Conservation (phyloP, 1,140 invertebrate genomes). For the Papilio polyxenes region DNA sequence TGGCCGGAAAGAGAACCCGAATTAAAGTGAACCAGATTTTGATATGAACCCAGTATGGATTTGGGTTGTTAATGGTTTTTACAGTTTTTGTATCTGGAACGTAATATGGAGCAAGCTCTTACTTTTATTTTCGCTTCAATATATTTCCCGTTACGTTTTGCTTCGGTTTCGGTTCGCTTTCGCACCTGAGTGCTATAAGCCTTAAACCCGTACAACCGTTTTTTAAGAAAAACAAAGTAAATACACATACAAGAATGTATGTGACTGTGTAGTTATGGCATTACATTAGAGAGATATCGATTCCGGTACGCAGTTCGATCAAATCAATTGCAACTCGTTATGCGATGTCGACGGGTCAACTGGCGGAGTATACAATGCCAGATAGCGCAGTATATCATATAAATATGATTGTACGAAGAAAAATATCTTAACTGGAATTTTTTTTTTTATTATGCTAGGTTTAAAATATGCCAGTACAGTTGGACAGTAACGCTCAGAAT, state of each 20-base stretch:
- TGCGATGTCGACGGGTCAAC: conserved; percentile 2
- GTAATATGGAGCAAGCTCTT: not conserved
- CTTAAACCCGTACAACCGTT: not conserved
- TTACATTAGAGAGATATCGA: not conserved
- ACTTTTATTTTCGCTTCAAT: not conserved
- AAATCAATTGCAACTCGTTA: conserved; percentile 13
- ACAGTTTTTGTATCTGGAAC: too few relatives aligned
- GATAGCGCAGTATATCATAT: not conserved
- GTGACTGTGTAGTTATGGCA: not conserved
- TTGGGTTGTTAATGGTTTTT: too few relatives aligned
- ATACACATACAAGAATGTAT: not conserved
- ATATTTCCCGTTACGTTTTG: not conserved
- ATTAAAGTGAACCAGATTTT: not conserved
- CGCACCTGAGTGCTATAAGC: not conserved
- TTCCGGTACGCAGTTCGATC: conserved; percentile 1
- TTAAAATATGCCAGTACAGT: too few relatives aligned
- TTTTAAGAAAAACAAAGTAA: not conserved
- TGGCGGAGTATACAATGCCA: not conserved
- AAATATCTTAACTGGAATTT: not conserved
- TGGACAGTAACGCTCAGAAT: too few relatives aligned
- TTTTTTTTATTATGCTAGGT: not conserved
- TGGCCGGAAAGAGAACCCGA: not conserved
- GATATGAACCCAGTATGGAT: too few relatives aligned
- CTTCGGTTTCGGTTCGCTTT: not conserved
- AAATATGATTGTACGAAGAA: not conserved